Base-by-base conservation (phyloP, 2,797 vertebrate species). In the Fistularia tabacaria region DNA sequence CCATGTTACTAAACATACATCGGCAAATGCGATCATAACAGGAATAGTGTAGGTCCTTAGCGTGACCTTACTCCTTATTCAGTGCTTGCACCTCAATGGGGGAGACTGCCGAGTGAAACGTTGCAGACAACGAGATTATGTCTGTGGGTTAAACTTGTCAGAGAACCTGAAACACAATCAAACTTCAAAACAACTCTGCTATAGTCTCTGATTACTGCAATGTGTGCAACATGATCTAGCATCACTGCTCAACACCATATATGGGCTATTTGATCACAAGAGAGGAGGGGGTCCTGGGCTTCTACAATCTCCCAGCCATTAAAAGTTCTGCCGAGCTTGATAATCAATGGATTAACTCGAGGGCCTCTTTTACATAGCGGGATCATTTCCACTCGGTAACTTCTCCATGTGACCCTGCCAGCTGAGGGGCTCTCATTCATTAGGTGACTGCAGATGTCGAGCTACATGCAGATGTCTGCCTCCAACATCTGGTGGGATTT, bases 1-100 rank as follows among this genome's bases (percentile, higher is more conserved):
- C 68, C 6, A 25, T 82, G 74, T 87, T 79, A 82, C 85, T 77
- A 82, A 86, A 87, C 87, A 88, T 72, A 79, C 85, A 85, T 71
- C 84, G 74, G 83, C 78, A 83, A 87, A 87, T 83, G 84, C 76
- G 69, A 76, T 73, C 36, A 46, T 59, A 80, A 70, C 75, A 76
- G 83, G 72, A 87, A 87, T 37, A 66, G 64, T 84, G 87, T 71
- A 75, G 68, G 81, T 64, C 58, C 63, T 43, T 8, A 36, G 70
- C 57, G 37, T 15, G 61, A 69, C 7, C 56, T 44, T 79, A 81
- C 71, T 73, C 40, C 56, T 44, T 79, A 81, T 73, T 71, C 40
- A 44, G 84, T 86, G 79, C 80, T 76, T 81, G 79, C 73, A 82
- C 68, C 72, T 84, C 77, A 71, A 80, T 67, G 57, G 62, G 61